Conservation (phyloP, 2,888 invertebrate genomes). For the Sphaeridia pumilis region DNA sequence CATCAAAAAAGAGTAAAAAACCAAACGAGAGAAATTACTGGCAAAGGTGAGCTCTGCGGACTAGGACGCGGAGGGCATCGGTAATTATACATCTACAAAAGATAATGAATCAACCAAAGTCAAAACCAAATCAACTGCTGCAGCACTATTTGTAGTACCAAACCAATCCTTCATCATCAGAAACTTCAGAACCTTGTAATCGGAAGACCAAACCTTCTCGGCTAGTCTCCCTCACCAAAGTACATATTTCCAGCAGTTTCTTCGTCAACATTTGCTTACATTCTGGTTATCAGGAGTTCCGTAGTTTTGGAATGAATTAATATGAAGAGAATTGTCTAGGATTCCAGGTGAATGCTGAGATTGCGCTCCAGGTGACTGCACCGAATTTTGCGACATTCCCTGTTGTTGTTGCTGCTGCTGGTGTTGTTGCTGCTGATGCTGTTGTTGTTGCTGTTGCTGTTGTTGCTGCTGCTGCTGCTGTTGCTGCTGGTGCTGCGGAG, state of each 20-base stretch:
- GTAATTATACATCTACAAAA: conserved; percentile 32
- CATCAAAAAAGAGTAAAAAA: conserved; percentile 17
- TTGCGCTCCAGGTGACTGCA: conserved; percentile 18
- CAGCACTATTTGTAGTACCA: conserved; percentile 6
- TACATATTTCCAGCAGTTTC: too few relatives aligned
- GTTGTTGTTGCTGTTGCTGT: conserved; percentile 24
- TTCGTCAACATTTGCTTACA: not conserved
- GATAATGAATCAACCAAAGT: conserved; percentile 4
- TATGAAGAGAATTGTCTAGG: conserved; percentile 30
- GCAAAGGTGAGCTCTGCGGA: conserved; percentile 44
- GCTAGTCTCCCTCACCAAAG: too few relatives aligned
- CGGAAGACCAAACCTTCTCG: too few relatives aligned
- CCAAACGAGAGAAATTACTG: conserved; percentile 31
- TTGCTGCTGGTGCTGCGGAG: conserved; percentile 22
- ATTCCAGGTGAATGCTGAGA: conserved; percentile 26
- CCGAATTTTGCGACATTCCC: conserved; percentile 32
- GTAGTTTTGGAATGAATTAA: conserved; percentile 33
- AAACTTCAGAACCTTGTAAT: conserved; percentile 10
- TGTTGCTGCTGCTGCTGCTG: conserved; percentile 46
- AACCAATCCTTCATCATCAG: conserved; percentile 1
- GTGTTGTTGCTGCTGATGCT: conserved; percentile 28
- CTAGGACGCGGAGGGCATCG: conserved; percentile 42
- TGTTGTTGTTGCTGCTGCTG: conserved; percentile 37
- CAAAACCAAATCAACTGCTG: conserved; percentile 11
- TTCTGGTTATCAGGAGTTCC: conserved; percentile 30